Percentiles rank a stretch among this genome's conserved stretches.
Conservation (phyloP, 2,888 invertebrate species). For the Strigamia crassipes region DNA sequence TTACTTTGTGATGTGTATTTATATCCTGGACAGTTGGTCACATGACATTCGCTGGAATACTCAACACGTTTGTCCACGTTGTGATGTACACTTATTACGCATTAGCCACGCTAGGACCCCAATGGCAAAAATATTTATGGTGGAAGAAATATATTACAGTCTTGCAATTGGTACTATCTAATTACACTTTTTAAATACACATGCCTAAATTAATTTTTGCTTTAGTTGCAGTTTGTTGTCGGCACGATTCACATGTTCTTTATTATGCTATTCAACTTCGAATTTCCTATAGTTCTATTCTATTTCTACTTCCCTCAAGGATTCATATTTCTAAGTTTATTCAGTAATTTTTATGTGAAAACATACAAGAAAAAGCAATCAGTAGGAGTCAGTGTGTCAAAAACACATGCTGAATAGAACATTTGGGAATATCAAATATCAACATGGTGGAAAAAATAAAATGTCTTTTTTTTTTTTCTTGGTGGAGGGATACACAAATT, state of each 20-base stretch:
- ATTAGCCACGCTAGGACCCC: constrained; percentile 60
- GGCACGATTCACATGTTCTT: background rate
- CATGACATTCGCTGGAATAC: constrained; percentile 58
- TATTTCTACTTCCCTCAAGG: background rate
- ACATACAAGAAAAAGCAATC: background rate
- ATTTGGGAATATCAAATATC: too few relatives aligned
- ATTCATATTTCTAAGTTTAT: background rate
- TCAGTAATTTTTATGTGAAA: background rate
- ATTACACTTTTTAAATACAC: too few relatives aligned
- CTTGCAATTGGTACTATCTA: constrained; percentile 57
- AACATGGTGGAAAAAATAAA: too few relatives aligned
- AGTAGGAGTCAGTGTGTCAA: background rate
- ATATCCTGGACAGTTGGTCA: constrained; percentile 54
- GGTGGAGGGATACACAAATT: too few relatives aligned
- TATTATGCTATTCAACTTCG: background rate
- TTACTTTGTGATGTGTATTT: background rate
- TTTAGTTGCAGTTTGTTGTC: background rate
- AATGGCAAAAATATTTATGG: constrained; percentile 61
- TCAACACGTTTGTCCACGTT: constrained; percentile 61
- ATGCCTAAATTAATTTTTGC: too few relatives aligned
- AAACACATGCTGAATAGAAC: too few relatives aligned
- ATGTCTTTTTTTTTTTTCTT: too few relatives aligned
- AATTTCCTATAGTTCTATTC: background rate
- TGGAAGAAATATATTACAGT: constrained; percentile 63
- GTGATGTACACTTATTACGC: constrained; percentile 62